A percentile compares a stretch with the other conserved stretches of the same genome.
phyloP scores from a whole-genome alignment of 2,888 invertebrate species.

The Eudasyphora cyanicolor region DNA sequence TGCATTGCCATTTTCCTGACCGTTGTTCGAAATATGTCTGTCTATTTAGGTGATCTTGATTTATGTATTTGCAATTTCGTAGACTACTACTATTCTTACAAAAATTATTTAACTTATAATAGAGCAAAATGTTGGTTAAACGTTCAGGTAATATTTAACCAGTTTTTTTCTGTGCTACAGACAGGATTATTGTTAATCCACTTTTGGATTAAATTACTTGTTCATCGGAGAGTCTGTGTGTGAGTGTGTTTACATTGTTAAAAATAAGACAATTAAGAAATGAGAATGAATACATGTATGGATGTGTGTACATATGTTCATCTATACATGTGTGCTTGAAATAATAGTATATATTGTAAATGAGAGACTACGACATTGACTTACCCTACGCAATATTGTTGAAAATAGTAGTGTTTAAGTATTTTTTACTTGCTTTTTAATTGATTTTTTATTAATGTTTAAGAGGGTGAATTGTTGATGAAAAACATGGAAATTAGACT shows the following conservation, averaged over 20 bases:
- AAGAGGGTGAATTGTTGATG: too few species aligned
- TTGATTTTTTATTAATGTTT: too few species aligned
- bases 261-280: neutral
- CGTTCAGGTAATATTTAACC: neutral
- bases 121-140: neutral
- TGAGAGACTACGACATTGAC: too few species aligned
- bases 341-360: too few species aligned
- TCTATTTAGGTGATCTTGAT: slow-evolving; percentile 7
- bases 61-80: neutral
- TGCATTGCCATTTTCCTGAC: neutral
- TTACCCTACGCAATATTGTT: too few species aligned
- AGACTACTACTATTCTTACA: neutral
- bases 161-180: neutral
- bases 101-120: slow-evolving; percentile 9
- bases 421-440: too few species aligned
- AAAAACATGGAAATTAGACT: too few species aligned
- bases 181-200: neutral
- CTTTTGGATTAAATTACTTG: neutral
- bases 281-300: neutral
- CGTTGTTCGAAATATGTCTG: neutral
- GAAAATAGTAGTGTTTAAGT: too few species aligned
- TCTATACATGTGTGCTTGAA: too few species aligned
- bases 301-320: too few species aligned
- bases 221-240: neutral
- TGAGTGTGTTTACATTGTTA: neutral